Percentiles rank a stretch among this genome's conserved stretches.
These are phyloP conservation scores for Stenopsyche tienmushanensis DNA, from an alignment of 1,140 invertebrate genomes.

Conservation along the genomic window DNA sequence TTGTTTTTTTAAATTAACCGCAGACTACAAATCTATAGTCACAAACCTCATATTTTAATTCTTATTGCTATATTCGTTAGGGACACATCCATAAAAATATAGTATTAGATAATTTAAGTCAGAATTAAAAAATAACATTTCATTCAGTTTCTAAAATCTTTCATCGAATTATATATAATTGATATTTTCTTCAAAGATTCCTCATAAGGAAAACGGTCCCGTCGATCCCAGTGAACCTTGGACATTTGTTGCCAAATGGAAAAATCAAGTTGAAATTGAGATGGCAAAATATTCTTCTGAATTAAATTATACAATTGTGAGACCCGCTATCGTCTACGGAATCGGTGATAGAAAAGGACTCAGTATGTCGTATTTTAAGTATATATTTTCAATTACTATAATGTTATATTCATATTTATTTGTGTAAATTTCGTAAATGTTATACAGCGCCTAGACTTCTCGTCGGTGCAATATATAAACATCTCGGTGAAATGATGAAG, in stretches of 20 bases:
- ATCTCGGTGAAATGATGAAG: slow-evolving; percentile 88
- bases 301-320: slow-evolving; percentile 78
- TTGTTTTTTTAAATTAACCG: neutral
- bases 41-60: too few relatives aligned
- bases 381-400: neutral
- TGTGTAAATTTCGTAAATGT: slow-evolving; percentile 30
- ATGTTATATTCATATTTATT: neutral
- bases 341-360: slow-evolving; percentile 78
- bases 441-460: slow-evolving; percentile 76
- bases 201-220: slow-evolving; percentile 71
- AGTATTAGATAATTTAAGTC: too few relatives aligned
- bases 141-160: too few relatives aligned
- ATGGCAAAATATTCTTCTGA: slow-evolving; percentile 60
- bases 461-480: slow-evolving; percentile 84
- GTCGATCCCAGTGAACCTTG: slow-evolving; percentile 73
- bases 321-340: slow-evolving; percentile 86
- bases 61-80: too few relatives aligned
- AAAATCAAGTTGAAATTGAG: slow-evolving; percentile 79
- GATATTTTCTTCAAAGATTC: slow-evolving; percentile 54
- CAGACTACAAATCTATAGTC: neutral
- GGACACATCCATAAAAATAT: neutral
- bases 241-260: slow-evolving; percentile 81
- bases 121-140: too few relatives aligned
- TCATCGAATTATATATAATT: neutral
- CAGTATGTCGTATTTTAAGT: slow-evolving; percentile 59